Evolutionary conservation across 2,888 invertebrate genomes (phyloP).

Genomic region (Agonopterix alstromeriana): DNA sequence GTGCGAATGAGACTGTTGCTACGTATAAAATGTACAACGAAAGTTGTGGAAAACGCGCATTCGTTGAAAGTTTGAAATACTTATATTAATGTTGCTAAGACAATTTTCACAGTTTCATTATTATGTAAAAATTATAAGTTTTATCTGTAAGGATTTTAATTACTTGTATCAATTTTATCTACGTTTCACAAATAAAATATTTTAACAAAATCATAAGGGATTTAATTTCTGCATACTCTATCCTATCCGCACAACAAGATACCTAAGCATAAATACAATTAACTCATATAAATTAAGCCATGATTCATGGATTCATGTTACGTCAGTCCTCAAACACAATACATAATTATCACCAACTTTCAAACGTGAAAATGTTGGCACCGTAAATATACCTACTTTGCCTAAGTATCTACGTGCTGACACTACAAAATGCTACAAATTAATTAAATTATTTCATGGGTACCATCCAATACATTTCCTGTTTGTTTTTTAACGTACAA

Average conservation of each 20-base stretch:
- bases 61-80: conserved; percentile 46
- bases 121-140: conserved; percentile 69
- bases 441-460: conserved; percentile 1
- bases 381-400: no score
- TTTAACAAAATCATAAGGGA: conserved; percentile 58
- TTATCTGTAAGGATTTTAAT: conserved; percentile 72
- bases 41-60: conserved; percentile 46
- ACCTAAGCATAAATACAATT: no score
- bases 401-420: no score
- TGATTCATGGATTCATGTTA: no score
- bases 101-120: conserved; percentile 70
- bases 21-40: conserved; percentile 40
- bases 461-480: not conserved
- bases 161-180: conserved; percentile 77
- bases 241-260: no score
- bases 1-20: conserved; percentile 57
- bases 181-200: conserved; percentile 76
- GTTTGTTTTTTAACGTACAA: not conserved
- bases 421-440: not conserved
- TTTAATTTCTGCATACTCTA: conserved; percentile 7
- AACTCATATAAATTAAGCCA: no score
- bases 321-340: no score
- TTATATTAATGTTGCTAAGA: conserved; percentile 56
- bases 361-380: no score
- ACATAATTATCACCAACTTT: no score